Percentiles rank a stretch among this genome's conserved stretches.
Conservation (phyloP, 37 sponge, comb jelly and placozoan species). For the Crambe crambe region DNA sequence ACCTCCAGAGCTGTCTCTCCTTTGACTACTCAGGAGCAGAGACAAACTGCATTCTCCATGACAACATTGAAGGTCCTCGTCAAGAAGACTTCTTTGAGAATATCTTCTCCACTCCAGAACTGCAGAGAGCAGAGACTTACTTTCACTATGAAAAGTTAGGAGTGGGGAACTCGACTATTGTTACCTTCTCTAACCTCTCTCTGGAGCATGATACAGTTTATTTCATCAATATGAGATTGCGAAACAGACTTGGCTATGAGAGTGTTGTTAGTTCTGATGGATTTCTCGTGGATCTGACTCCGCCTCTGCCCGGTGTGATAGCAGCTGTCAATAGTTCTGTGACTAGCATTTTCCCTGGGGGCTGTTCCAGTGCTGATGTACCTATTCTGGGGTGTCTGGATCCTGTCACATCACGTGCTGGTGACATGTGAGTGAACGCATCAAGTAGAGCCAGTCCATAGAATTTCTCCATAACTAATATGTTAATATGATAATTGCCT, state of each 20-base stretch:
- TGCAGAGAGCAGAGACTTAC: conserved; percentile 37
- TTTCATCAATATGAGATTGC: conserved; percentile 65
- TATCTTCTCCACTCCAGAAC: conserved; percentile 39
- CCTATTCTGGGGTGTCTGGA: conserved; percentile 22
- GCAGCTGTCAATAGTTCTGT: conserved; percentile 16
- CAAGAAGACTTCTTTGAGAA: conserved; percentile 29
- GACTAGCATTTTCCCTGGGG: conserved; percentile 27
- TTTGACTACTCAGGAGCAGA: conserved; percentile 69
- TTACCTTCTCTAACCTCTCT: conserved; percentile 27
- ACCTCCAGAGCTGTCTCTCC: conserved; percentile 40
- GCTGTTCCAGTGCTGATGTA: conserved; percentile 24
- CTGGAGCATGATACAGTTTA: conserved; percentile 52
- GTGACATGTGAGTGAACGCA: conserved; percentile 48
- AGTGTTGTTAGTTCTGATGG: conserved; percentile 58
- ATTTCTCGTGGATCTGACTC: conserved; percentile 78
- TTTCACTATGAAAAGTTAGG: conserved; percentile 78
- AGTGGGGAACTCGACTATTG: conserved; percentile 44
- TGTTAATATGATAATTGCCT: too few species aligned
- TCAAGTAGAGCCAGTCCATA: neutral
- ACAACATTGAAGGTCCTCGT: conserved; percentile 60
- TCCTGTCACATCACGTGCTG: neutral
- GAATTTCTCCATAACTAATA: neutral
- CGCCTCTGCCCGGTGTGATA: conserved; percentile 71
- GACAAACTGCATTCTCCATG: conserved; percentile 61
- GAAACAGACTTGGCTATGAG: conserved; percentile 64